Base-by-base conservation (phyloP, 2,113 vertebrate species). In the Miniopterus natalensis region DNA sequence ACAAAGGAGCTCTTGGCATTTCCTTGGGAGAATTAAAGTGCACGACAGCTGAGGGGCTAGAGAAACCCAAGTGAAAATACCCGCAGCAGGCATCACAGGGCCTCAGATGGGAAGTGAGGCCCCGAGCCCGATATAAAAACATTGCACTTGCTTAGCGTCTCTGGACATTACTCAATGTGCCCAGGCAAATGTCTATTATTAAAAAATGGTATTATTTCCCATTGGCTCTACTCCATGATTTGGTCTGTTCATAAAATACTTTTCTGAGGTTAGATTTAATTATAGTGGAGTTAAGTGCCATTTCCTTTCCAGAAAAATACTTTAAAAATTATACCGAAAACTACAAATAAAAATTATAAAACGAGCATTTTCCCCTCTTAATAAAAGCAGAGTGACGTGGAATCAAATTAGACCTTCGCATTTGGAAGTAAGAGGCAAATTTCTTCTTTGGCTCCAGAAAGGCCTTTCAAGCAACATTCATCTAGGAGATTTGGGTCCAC, bases 211-310 rank as follows among this genome's bases (percentile, higher is more conserved):
- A 12, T 6, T 11, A 47, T 61, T 57, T 80, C n/a, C 36, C 49
- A 73, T 29, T n/a, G 31, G n/a, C 45, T 42, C 7, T 21, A 21
- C 55, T 27, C 25, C 40, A 25, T 59, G 55, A 78, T n/a, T 73
- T 53, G 45, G 15, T 53, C 84, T 78, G 31, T 89, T 85, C 36
- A 3, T 49, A 71, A 83, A 11, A 47, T 53, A 40, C 5, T 66
- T 84, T 85, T 70, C 87, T 86, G 68, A 92, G 53, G 63, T 53
- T 55, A 49, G 42, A 65, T 70, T 91, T 92, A 92, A 94, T 79
- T 95, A 86, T 51, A 14, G 86, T 84, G 51, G 85, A 79, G 90
- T 90, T 94, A 92, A 83, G 25, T 42, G 15, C 25, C 59, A 83
- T 91, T 90, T 63, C 25, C 65, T 90, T 88, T 53, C 66, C 40